A percentile compares a stretch with the other conserved stretches of the same genome.
These are phyloP conservation scores for Lasioglossum malachurum DNA, from an alignment of 2,888 invertebrate species.

Conservation along the genomic window DNA sequence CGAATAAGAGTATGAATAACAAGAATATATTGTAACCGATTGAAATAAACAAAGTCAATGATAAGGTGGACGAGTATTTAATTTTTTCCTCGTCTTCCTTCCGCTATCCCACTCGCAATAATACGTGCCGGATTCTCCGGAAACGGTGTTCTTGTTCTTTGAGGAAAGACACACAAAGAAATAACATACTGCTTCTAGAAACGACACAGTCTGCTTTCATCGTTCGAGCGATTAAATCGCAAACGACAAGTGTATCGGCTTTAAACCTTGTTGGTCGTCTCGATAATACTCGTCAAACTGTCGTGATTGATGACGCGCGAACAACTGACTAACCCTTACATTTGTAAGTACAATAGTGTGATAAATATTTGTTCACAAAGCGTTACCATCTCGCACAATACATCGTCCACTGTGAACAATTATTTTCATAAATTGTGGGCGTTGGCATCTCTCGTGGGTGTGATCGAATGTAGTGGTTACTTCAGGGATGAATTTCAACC, in stretches of 20 bases:
- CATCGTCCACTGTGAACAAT: not conserved
- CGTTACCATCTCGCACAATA: not conserved
- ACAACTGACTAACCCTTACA: not conserved
- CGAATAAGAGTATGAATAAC: not conserved
- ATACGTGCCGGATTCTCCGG: not conserved
- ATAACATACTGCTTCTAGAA: not conserved
- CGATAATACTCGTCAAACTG: constrained; percentile 35
- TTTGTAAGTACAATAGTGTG: not conserved
- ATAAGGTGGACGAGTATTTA: not conserved
- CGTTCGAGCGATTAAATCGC: constrained; percentile 10
- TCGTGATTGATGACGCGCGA: constrained; percentile 8
- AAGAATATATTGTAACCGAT: not conserved
- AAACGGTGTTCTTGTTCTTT: not conserved
- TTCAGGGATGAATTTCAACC: not conserved
- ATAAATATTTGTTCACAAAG: not conserved
- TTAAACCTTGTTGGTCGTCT: constrained; percentile 3
- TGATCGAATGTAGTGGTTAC: too few relatives aligned
- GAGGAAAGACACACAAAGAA: not conserved
- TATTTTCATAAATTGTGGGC: not conserved
- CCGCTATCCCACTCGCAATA: not conserved
- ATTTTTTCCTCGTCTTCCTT: not conserved
- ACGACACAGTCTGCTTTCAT: not conserved
- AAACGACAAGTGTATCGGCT: not conserved
- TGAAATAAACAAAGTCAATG: not conserved
- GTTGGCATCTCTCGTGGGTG: too few relatives aligned